Evolutionary conservation across 2,113 vertebrate species (phyloP).

Genomic region (Lipophrys pholis): DNA sequence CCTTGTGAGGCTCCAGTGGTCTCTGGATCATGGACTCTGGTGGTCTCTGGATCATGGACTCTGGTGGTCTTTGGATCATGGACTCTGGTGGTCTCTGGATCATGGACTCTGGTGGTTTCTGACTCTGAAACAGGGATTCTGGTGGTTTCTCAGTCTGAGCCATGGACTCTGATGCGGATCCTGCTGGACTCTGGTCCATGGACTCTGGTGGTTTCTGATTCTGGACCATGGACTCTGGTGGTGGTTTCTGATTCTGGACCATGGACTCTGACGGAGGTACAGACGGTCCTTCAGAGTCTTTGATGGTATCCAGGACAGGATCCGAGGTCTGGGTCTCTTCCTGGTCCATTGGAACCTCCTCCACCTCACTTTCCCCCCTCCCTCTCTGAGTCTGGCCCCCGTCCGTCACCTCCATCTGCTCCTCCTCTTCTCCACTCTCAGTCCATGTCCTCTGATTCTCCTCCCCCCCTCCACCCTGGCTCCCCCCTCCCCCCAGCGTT

Average conservation of each 20-base stretch:
- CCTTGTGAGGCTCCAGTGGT: conserved; percentile 38
- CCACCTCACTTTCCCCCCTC: conserved; percentile 40
- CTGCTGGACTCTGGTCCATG: not conserved
- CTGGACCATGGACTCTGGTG: not conserved
- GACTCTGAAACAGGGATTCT: conserved; percentile 37
- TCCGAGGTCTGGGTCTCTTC: conserved; percentile 44
- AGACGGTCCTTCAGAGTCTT: conserved; percentile 17
- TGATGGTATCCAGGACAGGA: not conserved
- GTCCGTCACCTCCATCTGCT: conserved; percentile 61
- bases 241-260: not conserved
- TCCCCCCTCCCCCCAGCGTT: not conserved
- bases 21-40: conserved; percentile 53
- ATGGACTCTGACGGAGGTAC: conserved; percentile 14
- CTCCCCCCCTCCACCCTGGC: not conserved
- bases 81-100: not conserved
- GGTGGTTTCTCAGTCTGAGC: not conserved
- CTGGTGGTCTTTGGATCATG: not conserved
- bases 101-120: not conserved
- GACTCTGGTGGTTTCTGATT: too few relatives aligned
- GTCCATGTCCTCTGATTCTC: conserved; percentile 35
- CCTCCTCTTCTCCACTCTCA: conserved; percentile 54
- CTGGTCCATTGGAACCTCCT: conserved; percentile 59
- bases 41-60: not conserved
- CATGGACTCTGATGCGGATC: not conserved
- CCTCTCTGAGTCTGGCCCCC: conserved; percentile 32